Evolutionary conservation across 2,113 vertebrate genomes (phyloP).

Genomic region (Picathartes gymnocephalus): DNA sequence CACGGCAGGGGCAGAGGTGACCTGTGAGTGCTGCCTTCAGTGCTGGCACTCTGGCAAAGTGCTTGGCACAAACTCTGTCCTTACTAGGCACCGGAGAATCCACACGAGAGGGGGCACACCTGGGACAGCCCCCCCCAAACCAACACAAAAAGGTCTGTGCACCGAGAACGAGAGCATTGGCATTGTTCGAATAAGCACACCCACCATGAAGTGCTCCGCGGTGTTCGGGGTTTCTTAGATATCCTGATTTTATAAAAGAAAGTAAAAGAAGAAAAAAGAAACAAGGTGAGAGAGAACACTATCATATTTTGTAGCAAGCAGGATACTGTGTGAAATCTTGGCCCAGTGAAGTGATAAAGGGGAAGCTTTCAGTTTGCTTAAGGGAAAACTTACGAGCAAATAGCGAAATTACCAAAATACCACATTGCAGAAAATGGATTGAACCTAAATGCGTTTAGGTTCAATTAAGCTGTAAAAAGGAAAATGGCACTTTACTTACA

Average conservation of each 20-base stretch:
- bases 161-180: slow-evolving; percentile 57
- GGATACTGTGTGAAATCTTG: slow-evolving; percentile 67
- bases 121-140: slow-evolving; percentile 18
- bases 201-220: slow-evolving; percentile 63
- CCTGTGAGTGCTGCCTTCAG: neutral
- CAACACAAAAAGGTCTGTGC: slow-evolving; percentile 18
- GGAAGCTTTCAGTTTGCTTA: slow-evolving; percentile 47
- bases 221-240: slow-evolving; percentile 64
- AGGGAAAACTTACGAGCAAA: slow-evolving; percentile 19
- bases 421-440: slow-evolving; percentile 42
- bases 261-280: slow-evolving; percentile 71
- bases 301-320: slow-evolving; percentile 64
- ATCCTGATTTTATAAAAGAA: slow-evolving; percentile 68
- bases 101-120: neutral
- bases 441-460: neutral
- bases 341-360: slow-evolving; percentile 58
- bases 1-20: neutral
- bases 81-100: neutral
- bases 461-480: slow-evolving; percentile 48
- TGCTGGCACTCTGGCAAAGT: neutral
- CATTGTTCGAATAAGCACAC: slow-evolving; percentile 63
- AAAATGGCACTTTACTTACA: slow-evolving; percentile 43
- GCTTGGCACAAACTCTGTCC: neutral
- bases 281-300: slow-evolving; percentile 66
- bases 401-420: slow-evolving; percentile 32